These are phyloP conservation scores for Zapus hudsonius DNA, from an alignment of 2,113 vertebrate genomes.

Conservation along the genomic window DNA sequence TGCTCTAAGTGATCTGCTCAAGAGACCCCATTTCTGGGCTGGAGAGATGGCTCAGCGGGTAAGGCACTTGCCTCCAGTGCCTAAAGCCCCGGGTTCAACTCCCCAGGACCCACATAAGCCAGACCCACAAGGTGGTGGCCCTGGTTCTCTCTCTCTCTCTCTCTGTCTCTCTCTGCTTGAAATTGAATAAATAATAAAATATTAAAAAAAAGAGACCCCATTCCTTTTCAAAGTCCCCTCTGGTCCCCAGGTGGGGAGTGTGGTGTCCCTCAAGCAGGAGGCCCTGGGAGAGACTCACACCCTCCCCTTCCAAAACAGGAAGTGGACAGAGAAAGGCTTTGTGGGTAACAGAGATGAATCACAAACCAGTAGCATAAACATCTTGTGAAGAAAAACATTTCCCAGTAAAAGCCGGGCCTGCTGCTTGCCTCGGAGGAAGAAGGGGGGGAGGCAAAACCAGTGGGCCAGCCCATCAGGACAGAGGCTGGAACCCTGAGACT, in stretches of 20 bases:
- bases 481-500: neutral
- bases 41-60: too few relatives aligned
- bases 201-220: neutral
- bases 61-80: too few relatives aligned
- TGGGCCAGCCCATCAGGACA: rapidly evolving
- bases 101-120: too few relatives aligned
- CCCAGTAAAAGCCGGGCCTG: neutral
- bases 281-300: neutral
- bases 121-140: too few relatives aligned
- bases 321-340: neutral
- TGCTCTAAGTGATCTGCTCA: rapidly evolving
- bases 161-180: too few relatives aligned
- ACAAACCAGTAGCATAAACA: neutral
- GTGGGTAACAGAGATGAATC: neutral
- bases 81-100: too few relatives aligned
- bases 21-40: neutral
- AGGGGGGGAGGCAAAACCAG: neutral
- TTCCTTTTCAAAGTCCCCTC: too few relatives aligned
- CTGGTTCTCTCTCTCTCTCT: too few relatives aligned
- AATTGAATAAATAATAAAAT: too few relatives aligned
- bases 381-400: neutral
- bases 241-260: neutral
- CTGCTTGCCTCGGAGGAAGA: neutral
- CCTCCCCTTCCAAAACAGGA: neutral
- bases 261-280: neutral